Conservation (phyloP, 2,113 vertebrate species). For the Strix uralensis region DNA sequence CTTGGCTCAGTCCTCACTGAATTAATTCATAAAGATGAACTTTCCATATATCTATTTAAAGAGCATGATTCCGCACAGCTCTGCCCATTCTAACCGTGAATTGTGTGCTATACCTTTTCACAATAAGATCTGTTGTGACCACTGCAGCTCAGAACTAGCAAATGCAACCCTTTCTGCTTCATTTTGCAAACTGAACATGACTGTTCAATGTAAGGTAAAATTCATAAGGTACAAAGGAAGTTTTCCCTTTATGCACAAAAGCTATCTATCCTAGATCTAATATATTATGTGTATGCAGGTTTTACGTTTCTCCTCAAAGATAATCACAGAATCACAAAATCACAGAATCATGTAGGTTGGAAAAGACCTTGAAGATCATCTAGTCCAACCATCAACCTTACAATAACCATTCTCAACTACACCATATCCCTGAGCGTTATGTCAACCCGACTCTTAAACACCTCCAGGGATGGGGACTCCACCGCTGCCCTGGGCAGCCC, state of each 20-base stretch:
- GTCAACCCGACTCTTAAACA: too few species aligned
- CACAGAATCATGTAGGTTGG: too few species aligned
- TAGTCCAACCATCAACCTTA: too few species aligned
- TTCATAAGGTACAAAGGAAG: neutral
- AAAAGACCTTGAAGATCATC: too few species aligned
- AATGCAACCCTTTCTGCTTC: neutral
- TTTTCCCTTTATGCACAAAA: neutral
- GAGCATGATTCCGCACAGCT: neutral
- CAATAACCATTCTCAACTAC: too few species aligned
- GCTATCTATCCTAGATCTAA: neutral
- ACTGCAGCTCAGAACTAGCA: neutral
- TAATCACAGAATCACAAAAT: too few species aligned
- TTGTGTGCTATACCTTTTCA: neutral
- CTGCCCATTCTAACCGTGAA: neutral
- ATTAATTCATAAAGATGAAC: neutral
- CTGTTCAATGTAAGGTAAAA: neutral
- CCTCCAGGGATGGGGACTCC: too few species aligned
- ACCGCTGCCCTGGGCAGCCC: too few species aligned
- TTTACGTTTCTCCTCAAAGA: neutral
- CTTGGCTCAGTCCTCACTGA: neutral
- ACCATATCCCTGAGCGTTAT: too few species aligned
- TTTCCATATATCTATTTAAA: neutral
- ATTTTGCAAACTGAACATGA: neutral
- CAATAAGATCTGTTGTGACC: neutral
- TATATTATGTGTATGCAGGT: fast-evolving